These are phyloP conservation scores for Rhyacophila evoluta DNA, from an alignment of 2,888 invertebrate species.

Conservation along the genomic window DNA sequence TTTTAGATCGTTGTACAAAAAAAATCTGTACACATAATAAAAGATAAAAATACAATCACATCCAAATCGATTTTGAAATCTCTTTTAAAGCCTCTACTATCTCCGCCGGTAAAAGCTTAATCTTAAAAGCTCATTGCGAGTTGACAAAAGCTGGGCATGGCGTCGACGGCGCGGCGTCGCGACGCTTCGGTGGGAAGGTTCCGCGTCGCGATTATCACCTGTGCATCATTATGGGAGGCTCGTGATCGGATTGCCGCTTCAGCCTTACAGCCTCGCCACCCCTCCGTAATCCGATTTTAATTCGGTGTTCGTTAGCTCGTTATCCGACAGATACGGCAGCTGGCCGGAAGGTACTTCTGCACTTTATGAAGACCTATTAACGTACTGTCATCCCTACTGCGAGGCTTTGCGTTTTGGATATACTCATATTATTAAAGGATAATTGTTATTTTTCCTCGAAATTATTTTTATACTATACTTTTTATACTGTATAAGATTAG, in stretches of 20 bases:
- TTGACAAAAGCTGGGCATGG: constrained; percentile 7
- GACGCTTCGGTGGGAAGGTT: background rate
- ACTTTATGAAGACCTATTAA: background rate
- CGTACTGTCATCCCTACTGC: background rate
- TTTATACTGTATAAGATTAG: no score
- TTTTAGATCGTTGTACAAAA: no score
- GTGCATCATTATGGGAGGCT: constrained; percentile 24
- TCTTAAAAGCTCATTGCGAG: constrained; percentile 22
- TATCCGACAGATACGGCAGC: background rate
- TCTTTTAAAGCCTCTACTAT: constrained; percentile 14
- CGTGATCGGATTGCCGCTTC: constrained; percentile 11
- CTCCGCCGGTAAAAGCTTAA: constrained; percentile 9
- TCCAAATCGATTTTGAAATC: background rate
- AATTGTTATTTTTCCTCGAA: no score
- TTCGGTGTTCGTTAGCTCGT: constrained; percentile 19
- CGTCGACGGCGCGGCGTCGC: constrained; percentile 14
- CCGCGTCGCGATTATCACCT: constrained; percentile 24
- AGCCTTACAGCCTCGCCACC: background rate
- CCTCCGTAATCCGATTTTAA: constrained; percentile 6
- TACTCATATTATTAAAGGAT: no score
- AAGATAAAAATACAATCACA: background rate
- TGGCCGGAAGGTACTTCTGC: background rate
- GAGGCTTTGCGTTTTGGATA: no score
- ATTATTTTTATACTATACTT: no score
- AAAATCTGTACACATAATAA: background rate